Percentiles rank a stretch among this genome's conserved stretches.
phyloP scores from a whole-genome alignment of 1,140 invertebrate species.

The Rhynchophorus ferrugineus region DNA sequence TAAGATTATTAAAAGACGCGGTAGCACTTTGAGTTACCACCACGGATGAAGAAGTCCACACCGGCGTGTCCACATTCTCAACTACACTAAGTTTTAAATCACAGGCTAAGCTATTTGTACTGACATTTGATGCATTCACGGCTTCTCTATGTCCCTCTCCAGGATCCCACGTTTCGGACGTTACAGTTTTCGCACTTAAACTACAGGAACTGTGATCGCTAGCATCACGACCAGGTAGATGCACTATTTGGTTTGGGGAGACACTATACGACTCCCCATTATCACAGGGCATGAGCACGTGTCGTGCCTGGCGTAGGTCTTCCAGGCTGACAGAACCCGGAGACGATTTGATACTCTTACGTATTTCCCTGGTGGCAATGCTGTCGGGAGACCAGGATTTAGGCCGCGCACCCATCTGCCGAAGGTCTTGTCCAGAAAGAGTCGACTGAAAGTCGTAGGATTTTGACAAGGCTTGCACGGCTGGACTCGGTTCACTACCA shows the following conservation, averaged over 20 bases:
- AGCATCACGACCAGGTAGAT: slow-evolving; percentile 46
- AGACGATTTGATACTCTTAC: slow-evolving; percentile 48
- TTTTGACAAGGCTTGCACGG: slow-evolving; percentile 47
- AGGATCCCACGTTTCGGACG: slow-evolving; percentile 55
- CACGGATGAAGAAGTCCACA: slow-evolving; percentile 35
- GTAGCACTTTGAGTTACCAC: slow-evolving; percentile 31
- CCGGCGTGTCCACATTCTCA: slow-evolving; percentile 41
- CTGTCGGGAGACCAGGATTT: slow-evolving; percentile 78
- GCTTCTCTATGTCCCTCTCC: slow-evolving; percentile 39
- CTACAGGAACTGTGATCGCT: slow-evolving; percentile 28
- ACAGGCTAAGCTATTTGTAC: slow-evolving; percentile 34
- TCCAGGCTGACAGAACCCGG: slow-evolving; percentile 53
- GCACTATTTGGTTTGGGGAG: slow-evolving; percentile 80
- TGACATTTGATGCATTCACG: not conserved
- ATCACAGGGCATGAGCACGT: slow-evolving; percentile 72
- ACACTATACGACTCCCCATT: slow-evolving; percentile 81
- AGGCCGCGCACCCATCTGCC: slow-evolving; percentile 46
- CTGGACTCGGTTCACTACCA: slow-evolving; percentile 49
- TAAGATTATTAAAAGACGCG: slow-evolving; percentile 24
- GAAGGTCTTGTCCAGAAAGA: slow-evolving; percentile 33
- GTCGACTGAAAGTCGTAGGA: slow-evolving; percentile 39
- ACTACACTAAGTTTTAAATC: slow-evolving; percentile 42
- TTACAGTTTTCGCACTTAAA: slow-evolving; percentile 10
- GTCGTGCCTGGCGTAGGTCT: slow-evolving; percentile 56
- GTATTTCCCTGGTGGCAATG: slow-evolving; percentile 17